Base-by-base conservation (phyloP, 2,888 invertebrate species). In the Antheraea assamensis region DNA sequence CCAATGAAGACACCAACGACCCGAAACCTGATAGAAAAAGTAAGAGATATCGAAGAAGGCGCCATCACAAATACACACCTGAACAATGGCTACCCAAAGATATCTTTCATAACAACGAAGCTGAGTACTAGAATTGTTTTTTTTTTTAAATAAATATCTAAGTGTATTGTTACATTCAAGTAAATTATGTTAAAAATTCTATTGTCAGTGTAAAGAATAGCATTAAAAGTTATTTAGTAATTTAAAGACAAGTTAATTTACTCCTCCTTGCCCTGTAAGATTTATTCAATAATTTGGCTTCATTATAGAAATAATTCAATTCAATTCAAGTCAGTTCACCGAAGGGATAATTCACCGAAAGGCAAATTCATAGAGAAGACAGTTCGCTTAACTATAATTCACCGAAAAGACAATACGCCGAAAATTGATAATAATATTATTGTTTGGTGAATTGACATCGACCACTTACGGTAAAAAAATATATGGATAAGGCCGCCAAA, bases 61-160 rank as follows among this genome's bases (percentile, higher is more conserved):
- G 84, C 10, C 82, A 85, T 70, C 80, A 83, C 30, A 83, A 81
- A 71, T 81, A 74, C 70, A 70, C 75, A 30, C 71, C 85, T 7
- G 89, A 89, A 73, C 82, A 87, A 72, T 86, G 87, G 84, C 70
- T 78, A 0, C 82, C 86, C 0, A 84, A 75, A 74, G 75, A 78
- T 5, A 72, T 76, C 4, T 71, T 73, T 72, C 77, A 76, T 70
- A 76, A 74, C 49, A 75, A 78, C n/a, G 78, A 80, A 42, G 77
- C 78, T 0, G 82, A 82, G 55, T 83, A 77, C 66, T 77, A 81
- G 70, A 80, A 85, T 61, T 81, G 77, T 75, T 66, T 58, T 66
- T 71, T 24, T n/a, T n/a, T n/a, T n/a, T n/a, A n/a, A n/a, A 24
- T 13, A 19, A 49, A 61, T 55, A 27, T 55, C 70, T 30, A 72